Evolutionary conservation across 2,113 vertebrate species (phyloP).

Genomic region (Pangasianodon gigas): DNA sequence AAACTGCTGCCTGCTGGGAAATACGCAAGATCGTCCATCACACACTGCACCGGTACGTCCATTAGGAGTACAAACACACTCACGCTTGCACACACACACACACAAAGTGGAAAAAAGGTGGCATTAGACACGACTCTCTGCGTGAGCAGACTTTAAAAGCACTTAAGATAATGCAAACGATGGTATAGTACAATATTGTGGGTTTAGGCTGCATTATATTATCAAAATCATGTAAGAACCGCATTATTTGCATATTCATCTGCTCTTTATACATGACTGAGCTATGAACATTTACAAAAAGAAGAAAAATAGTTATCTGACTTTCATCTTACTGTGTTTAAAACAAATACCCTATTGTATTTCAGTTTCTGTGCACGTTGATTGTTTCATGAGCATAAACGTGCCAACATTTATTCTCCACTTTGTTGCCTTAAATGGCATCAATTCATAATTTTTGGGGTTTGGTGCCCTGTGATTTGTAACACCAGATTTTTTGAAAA

Average conservation of each 20-base stretch:
- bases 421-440: neutral
- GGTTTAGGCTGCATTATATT: slow-evolving; percentile 11
- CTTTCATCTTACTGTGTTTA: neutral
- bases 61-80: neutral
- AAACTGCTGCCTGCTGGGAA: slow-evolving; percentile 20
- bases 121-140: neutral
- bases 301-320: neutral
- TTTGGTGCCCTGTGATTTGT: neutral
- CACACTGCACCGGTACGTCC: neutral
- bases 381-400: too few relatives aligned
- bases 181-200: neutral
- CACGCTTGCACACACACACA: too few relatives aligned
- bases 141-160: slow-evolving; percentile 2
- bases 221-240: neutral
- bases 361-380: neutral
- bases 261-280: neutral
- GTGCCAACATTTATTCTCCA: too few relatives aligned
- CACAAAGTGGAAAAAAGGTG: neutral
- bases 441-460: neutral
- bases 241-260: neutral
- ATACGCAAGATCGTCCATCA: slow-evolving; percentile 11
- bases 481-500: neutral
- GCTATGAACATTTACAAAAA: neutral
- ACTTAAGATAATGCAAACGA: neutral
- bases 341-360: neutral